Percentiles rank a stretch among this genome's conserved stretches.
These are phyloP conservation scores for Drosophila conformis DNA, from an alignment of 2,888 invertebrate genomes.

Conservation along the genomic window DNA sequence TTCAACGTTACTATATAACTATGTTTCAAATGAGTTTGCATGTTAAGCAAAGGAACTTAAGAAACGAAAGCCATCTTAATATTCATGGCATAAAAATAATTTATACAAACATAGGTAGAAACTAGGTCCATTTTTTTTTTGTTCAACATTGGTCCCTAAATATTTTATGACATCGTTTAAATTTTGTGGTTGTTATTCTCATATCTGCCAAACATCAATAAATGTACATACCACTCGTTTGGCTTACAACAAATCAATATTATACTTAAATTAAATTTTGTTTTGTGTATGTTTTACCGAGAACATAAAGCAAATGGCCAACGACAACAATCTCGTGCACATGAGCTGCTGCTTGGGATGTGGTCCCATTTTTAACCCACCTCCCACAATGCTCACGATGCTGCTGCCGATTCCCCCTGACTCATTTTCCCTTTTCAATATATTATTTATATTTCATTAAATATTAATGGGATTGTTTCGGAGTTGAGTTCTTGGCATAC, in stretches of 20 bases:
- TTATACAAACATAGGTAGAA: not conserved
- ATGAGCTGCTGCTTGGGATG: constrained; percentile 33
- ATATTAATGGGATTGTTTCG: constrained; percentile 68
- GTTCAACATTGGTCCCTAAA: not conserved
- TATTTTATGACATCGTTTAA: constrained; percentile 1
- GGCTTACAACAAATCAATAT: constrained; percentile 15
- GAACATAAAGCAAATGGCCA: constrained; percentile 37
- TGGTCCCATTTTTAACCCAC: constrained; percentile 31
- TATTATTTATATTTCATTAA: constrained; percentile 75
- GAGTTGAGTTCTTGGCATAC: constrained; percentile 32
- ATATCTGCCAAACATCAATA: not conserved
- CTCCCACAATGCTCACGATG: not conserved
- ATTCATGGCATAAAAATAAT: not conserved
- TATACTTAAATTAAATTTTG: constrained; percentile 31
- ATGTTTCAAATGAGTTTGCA: not conserved
- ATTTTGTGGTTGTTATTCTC: not conserved
- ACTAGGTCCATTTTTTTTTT: not conserved
- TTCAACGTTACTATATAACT: not conserved
- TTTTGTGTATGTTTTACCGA: constrained; percentile 24
- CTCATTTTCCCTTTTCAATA: constrained; percentile 40
- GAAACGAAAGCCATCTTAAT: not conserved
- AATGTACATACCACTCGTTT: not conserved
- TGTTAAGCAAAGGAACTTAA: not conserved
- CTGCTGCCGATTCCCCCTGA: not conserved
- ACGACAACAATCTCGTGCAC: constrained; percentile 40